phyloP scores from a whole-genome alignment of 2,888 invertebrate species.

The Rotaria macrura region DNA sequence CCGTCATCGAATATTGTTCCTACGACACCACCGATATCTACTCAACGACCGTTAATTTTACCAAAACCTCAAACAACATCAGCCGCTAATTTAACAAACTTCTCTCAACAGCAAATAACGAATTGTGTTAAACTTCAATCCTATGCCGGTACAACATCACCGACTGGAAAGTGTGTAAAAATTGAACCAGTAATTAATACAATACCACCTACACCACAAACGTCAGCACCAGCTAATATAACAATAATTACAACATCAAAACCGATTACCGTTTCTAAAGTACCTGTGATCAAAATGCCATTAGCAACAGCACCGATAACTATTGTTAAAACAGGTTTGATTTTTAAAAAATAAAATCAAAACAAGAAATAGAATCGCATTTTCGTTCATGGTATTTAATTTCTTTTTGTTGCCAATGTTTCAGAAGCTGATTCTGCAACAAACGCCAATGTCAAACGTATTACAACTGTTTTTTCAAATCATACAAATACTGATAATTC shows the following conservation, averaged over 20 bases:
- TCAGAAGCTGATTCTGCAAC: background rate
- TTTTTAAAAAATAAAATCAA: background rate
- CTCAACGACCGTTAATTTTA: background rate
- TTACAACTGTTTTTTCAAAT: background rate
- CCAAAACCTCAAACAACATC: background rate
- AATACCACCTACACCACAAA: background rate
- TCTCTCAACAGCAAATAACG: background rate
- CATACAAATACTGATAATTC: background rate
- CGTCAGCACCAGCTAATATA: background rate
- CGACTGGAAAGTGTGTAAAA: background rate
- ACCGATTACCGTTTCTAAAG: background rate
- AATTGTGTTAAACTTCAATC: constrained; percentile 7
- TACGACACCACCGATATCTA: background rate
- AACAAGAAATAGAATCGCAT: no score
- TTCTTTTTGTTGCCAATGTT: background rate
- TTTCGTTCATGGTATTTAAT: no score
- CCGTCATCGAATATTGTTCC: background rate
- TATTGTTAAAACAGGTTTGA: background rate
- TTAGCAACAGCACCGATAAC: background rate
- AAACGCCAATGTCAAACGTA: background rate
- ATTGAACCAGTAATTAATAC: background rate
- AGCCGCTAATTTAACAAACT: background rate
- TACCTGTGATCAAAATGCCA: constrained; percentile 18
- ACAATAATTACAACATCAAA: constrained; percentile 8
- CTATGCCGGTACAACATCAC: background rate